A percentile compares a stretch with the other conserved stretches of the same genome.
Conservation (phyloP, 2,888 invertebrate genomes). For the Drosophila picticornis region DNA sequence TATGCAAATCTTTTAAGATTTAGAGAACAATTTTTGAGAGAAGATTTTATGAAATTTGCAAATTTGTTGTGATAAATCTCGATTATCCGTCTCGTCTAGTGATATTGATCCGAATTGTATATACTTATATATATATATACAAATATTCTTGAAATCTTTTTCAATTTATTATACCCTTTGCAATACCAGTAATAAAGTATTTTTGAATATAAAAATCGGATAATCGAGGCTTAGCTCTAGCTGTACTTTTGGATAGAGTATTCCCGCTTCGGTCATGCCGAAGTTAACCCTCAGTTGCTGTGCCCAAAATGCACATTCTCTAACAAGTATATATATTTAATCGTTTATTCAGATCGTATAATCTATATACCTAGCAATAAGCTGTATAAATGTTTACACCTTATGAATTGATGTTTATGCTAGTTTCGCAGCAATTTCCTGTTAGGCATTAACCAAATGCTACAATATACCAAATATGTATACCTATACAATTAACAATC, state of each 20-base stretch:
- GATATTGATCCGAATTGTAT: not conserved
- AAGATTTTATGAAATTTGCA: not conserved
- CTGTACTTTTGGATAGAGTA: constrained; percentile 38
- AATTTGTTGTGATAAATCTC: not conserved
- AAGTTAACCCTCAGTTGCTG: constrained; percentile 26
- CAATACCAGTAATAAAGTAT: not conserved
- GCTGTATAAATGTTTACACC: constrained; percentile 68
- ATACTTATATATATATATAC: not conserved
- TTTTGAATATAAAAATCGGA: not conserved
- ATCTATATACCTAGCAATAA: constrained; percentile 23
- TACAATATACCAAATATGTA: constrained; percentile 3
- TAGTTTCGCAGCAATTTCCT: constrained; percentile 52
- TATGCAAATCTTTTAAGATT: too few relatives aligned
- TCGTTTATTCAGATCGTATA: constrained; percentile 31
- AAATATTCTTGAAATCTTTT: not conserved
- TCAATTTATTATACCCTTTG: not conserved
- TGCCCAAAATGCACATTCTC: constrained; percentile 36
- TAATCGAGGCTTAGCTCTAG: not conserved
- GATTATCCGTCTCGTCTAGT: not conserved
- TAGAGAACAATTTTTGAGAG: too few relatives aligned
- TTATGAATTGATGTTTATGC: constrained; percentile 62
- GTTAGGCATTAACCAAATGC: constrained; percentile 34
- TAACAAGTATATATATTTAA: constrained; percentile 1
- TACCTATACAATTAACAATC: not conserved
- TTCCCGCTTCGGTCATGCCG: constrained; percentile 26